phyloP scores from a whole-genome alignment of 2,113 vertebrate species.

The Chionomys nivalis region DNA sequence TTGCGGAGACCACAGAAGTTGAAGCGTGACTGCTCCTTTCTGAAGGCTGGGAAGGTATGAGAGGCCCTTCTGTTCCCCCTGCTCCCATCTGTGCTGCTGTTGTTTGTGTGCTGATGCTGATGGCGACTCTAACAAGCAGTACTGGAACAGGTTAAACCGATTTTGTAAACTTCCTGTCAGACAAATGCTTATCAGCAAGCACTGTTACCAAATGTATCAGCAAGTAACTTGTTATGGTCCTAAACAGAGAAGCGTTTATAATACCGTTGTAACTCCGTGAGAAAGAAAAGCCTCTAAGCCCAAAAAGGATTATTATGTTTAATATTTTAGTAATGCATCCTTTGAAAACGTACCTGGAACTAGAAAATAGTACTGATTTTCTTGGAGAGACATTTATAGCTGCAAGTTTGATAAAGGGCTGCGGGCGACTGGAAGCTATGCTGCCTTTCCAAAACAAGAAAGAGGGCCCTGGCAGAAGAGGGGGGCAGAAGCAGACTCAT shows the following conservation, averaged over 20 bases:
- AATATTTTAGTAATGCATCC: neutral
- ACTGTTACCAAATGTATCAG: neutral
- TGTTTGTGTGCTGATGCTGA: neutral
- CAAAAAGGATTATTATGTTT: neutral
- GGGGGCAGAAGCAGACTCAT: neutral
- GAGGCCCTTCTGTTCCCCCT: neutral
- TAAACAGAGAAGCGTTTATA: neutral
- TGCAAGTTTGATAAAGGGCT: neutral
- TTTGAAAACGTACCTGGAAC: constrained; percentile 38
- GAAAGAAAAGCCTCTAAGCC: neutral
- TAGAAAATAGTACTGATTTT: neutral
- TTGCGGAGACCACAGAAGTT: neutral
- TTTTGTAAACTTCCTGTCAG: neutral
- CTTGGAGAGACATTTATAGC: neutral
- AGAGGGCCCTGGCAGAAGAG: neutral
- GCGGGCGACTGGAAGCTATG: neutral
- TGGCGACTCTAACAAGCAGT: neutral
- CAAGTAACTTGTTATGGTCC: neutral
- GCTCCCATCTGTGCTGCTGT: neutral
- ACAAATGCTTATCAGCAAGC: neutral
- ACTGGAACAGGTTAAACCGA: neutral
- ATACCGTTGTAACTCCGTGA: constrained; percentile 25
- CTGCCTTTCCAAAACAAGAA: neutral
- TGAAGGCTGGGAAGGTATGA: neutral
- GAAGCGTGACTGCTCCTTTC: neutral